Evolutionary conservation across 2,888 invertebrate genomes (phyloP).

Genomic region (Metacarcinus magister): DNA sequence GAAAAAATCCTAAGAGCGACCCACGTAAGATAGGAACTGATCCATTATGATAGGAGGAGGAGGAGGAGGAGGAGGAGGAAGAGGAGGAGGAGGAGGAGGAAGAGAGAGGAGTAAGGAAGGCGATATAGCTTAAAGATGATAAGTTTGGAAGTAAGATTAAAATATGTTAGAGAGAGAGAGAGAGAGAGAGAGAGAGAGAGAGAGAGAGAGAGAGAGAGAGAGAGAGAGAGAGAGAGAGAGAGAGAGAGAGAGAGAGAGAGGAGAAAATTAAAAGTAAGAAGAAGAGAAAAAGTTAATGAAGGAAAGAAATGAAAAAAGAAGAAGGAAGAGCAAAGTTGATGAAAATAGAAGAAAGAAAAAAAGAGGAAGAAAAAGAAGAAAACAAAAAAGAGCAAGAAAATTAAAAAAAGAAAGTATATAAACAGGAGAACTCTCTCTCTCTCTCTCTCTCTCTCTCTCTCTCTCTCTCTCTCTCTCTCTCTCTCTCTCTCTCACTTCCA

Average conservation of each 20-base stretch:
- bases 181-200: too few species aligned
- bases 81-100: slow-evolving; percentile 9
- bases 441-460: not conserved
- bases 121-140: too few species aligned
- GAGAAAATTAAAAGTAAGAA: not conserved
- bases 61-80: not conserved
- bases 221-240: not conserved
- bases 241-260: not conserved
- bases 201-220: not conserved
- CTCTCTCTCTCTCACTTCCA: not conserved
- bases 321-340: too few species aligned
- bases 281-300: too few species aligned
- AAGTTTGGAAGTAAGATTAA: too few species aligned
- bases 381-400: too few species aligned
- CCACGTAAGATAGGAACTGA: not conserved
- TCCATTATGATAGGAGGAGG: not conserved
- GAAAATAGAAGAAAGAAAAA: too few species aligned
- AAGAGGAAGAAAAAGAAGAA: too few species aligned
- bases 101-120: too few species aligned
- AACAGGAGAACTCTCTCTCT: too few species aligned
- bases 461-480: not conserved
- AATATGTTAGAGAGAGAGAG: not conserved
- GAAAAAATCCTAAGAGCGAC: not conserved
- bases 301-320: too few species aligned
- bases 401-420: too few species aligned